Conservation (phyloP, 2,113 vertebrate species). For the Syngnathus floridae region DNA sequence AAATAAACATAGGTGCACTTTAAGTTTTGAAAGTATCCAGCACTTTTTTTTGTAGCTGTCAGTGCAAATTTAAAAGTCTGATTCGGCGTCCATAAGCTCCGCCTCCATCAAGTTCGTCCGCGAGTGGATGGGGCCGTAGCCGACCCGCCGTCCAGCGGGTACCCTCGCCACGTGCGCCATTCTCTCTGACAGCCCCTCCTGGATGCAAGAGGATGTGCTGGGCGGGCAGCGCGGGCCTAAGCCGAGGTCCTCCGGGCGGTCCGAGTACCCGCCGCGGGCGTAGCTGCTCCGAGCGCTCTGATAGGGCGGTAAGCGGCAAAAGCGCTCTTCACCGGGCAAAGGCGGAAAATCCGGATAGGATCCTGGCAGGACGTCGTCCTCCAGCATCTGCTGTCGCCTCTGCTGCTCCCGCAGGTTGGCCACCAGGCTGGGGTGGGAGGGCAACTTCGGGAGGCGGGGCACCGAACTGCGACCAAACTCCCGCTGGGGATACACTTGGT, state of each 20-base stretch:
- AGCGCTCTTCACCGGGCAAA: constrained; percentile 42
- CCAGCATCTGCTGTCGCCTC: constrained; percentile 51
- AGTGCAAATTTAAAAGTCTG: constrained; percentile 76
- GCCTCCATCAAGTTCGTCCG: constrained; percentile 88
- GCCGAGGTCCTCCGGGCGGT: constrained; percentile 50
- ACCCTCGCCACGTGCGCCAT: constrained; percentile 55
- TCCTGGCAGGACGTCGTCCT: constrained; percentile 67
- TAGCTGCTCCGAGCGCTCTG: constrained; percentile 39
- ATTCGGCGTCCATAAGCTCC: constrained; percentile 86
- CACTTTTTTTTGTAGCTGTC: constrained; percentile 45
- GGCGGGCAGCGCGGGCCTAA: constrained; percentile 23
- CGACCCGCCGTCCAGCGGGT: constrained; percentile 62
- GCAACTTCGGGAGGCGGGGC: constrained; percentile 83
- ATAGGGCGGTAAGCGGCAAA: constrained; percentile 35
- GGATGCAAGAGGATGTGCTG: constrained; percentile 10
- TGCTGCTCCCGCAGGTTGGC: constrained; percentile 56
- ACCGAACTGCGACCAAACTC: constrained; percentile 69
- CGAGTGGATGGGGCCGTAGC: constrained; percentile 81
- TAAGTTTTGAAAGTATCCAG: constrained; percentile 66
- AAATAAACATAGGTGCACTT: constrained; percentile 19
- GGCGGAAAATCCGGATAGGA: constrained; percentile 56
- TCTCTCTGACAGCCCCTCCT: constrained; percentile 38
- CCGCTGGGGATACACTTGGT: constrained; percentile 25
- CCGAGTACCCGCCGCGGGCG: constrained; percentile 58
- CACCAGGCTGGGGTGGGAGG: constrained; percentile 79